These are phyloP conservation scores for Lepus americanus DNA, from an alignment of 2,113 vertebrate genomes.

Conservation along the genomic window DNA sequence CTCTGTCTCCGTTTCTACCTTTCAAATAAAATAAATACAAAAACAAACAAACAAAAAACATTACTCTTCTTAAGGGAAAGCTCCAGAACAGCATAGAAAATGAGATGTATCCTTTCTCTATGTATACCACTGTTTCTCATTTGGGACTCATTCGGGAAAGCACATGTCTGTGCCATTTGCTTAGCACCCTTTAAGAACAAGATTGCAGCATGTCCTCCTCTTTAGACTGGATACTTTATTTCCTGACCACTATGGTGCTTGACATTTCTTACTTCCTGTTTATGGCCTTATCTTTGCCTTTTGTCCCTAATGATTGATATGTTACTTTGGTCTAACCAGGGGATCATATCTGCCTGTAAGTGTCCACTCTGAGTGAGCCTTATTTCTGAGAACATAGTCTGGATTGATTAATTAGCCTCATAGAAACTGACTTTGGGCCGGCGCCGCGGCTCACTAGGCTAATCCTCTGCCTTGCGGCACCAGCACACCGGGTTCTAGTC, in stretches of 20 bases:
- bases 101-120: neutral
- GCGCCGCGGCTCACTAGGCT: too few species aligned
- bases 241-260: neutral
- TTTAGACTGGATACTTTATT: neutral
- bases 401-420: neutral
- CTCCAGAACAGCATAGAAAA: neutral
- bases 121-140: neutral
- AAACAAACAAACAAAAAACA: neutral
- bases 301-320: neutral
- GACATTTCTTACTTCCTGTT: slow-evolving; percentile 23
- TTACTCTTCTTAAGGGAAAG: neutral
- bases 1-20: too few species aligned
- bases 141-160: neutral
- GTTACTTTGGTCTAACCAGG: neutral
- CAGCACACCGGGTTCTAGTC: too few species aligned
- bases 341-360: neutral
- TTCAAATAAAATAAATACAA: too few species aligned
- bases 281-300: slow-evolving; percentile 35
- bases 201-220: neutral
- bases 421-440: neutral
- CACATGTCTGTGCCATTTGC: neutral
- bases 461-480: too few species aligned
- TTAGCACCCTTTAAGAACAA: neutral
- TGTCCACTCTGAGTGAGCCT: neutral
- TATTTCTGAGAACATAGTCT: neutral